A percentile compares a stretch with the other conserved stretches of the same genome.
Evolutionary conservation across 2,888 invertebrate species (phyloP).

Genomic region (Drosophila pegasa): DNA sequence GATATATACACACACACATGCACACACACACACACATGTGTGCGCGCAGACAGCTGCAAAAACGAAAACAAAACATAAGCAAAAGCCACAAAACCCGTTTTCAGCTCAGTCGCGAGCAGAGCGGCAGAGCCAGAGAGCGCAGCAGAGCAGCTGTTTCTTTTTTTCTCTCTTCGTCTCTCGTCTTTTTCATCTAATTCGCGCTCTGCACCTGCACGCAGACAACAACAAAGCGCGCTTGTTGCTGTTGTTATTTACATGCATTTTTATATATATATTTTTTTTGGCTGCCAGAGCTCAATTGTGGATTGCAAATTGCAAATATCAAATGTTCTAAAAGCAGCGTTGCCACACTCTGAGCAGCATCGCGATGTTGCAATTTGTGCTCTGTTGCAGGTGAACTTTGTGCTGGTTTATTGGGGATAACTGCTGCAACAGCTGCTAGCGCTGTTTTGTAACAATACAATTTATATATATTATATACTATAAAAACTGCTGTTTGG

Average conservation of each 20-base stretch:
- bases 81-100: conserved; percentile 70
- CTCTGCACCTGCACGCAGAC: conserved; percentile 60
- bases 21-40: background rate
- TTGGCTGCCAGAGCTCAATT: conserved; percentile 45
- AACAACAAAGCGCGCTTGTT: background rate
- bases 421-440: conserved; percentile 34
- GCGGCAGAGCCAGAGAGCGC: conserved; percentile 6
- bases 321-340: conserved; percentile 54
- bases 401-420: conserved; percentile 36
- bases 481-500: conserved; percentile 5
- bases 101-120: conserved; percentile 12
- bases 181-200: conserved; percentile 7
- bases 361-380: conserved; percentile 47
- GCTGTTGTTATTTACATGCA: conserved; percentile 49
- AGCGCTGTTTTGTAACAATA: conserved; percentile 35
- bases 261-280: no score
- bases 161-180: conserved; percentile 1
- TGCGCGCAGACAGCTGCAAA: conserved; percentile 69
- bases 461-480: background rate
- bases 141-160: conserved; percentile 67
- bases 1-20: conserved; percentile 7
- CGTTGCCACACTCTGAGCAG: conserved; percentile 33
- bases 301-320: conserved; percentile 39
- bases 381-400: conserved; percentile 62
- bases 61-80: conserved; percentile 72